These are phyloP conservation scores for Neocrepidodera transversa DNA, from an alignment of 2,888 invertebrate genomes.

Conservation along the genomic window DNA sequence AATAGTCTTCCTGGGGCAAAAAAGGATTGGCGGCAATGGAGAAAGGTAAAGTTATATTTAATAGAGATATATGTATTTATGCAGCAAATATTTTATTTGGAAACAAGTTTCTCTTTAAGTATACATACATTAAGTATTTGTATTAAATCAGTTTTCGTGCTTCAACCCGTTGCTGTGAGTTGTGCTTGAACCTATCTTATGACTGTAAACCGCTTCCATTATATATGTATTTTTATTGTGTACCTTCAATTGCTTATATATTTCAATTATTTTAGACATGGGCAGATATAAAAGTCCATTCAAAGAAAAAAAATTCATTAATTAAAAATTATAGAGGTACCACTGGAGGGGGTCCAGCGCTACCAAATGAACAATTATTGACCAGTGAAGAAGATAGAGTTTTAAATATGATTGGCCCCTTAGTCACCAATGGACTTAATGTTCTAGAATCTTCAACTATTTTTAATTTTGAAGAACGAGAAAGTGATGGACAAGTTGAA, in stretches of 20 bases:
- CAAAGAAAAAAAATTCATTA: not conserved
- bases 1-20: not conserved
- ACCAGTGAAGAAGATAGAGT: not conserved
- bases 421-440: not conserved
- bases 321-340: not conserved
- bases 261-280: not conserved
- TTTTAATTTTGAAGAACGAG: too few species aligned
- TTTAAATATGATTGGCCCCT: not conserved
- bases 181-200: not conserved
- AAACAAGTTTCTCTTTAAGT: too few species aligned
- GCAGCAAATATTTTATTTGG: too few species aligned
- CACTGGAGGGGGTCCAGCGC: not conserved
- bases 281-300: not conserved
- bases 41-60: slow-evolving; percentile 4
- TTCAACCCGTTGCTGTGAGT: too few species aligned
- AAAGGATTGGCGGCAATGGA: not conserved
- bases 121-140: too few species aligned
- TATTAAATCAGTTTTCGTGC: too few species aligned
- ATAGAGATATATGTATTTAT: too few species aligned
- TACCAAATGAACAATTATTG: not conserved
- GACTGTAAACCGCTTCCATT: too few species aligned
- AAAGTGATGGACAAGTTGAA: too few species aligned
- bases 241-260: too few species aligned
- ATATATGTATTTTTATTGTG: too few species aligned
- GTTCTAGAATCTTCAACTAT: too few species aligned